Evolutionary conservation across 2,888 invertebrate species (phyloP), one percentile per base, ranked within the genome.

Genomic region (Amphipoea lucens): DNA sequence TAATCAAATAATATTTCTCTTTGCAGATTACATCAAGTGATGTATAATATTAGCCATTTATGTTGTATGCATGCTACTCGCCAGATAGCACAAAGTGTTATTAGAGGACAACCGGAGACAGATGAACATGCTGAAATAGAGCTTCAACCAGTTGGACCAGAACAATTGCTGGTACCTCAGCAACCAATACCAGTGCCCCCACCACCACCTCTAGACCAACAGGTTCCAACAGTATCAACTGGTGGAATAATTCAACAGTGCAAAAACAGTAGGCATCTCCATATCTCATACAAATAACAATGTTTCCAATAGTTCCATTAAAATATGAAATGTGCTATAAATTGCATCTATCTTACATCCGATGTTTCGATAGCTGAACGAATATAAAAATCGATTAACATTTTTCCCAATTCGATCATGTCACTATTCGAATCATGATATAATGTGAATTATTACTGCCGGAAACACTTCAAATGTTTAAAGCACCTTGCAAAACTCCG

Each of bases 371-470:
- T 67, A 70, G 40, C 70, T 54, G 54, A 79, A 74, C 68, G 70
- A 77, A 85, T 74, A 75, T 81, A 84, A 83, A 82, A 84, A 88
- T 89, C 83, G 79, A 86, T 87, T 81, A 84, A 86, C 70, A 85
- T 88, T 87, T 85, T 89, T 80, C 82, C 48, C 79, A 78, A 81
- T 83, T 86, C 88, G 85, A 87, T 85, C 84, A 82, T 66, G 63
- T 75, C 74, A 83, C 74, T 81, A 79, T 86, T 70, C 29, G 70
- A 80, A 84, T 84, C 81, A 78, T 71, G 79, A 88, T 86, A 84
- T 84, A 85, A 89, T 85, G 82, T 89, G 77, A 90, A 86, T 88
- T 87, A 88, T 87, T 79, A 78, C 79, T 74, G 67, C 73, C 66
- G 78, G 82, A 78, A 87, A 78, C 51, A 77, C 81, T 83, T 72